Conservation (phyloP, 2,797 vertebrate species). For the Telmatherina bonti region DNA sequence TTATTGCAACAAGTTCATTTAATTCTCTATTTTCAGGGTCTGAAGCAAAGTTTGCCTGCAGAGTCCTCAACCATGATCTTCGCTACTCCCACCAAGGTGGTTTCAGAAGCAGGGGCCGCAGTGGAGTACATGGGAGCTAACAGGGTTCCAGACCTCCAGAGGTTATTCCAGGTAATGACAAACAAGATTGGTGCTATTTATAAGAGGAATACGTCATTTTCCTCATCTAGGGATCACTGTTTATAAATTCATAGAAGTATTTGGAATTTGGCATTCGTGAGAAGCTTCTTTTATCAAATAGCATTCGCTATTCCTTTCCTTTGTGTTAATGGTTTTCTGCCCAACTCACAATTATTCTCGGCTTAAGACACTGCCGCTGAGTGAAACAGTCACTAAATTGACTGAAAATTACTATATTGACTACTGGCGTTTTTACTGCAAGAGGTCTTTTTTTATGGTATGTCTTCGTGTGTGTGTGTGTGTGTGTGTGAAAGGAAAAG, state of each 20-base stretch:
- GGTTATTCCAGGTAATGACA: conserved; percentile 91
- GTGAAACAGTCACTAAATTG: not conserved
- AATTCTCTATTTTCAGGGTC: conserved; percentile 79
- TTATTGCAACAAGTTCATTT: not conserved
- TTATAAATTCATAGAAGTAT: not conserved
- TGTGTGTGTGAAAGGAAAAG: no score
- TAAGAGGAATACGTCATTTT: not conserved
- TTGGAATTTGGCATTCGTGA: not conserved
- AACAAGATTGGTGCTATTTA: not conserved
- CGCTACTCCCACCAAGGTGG: conserved; percentile 88
- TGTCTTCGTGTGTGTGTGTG: no score
- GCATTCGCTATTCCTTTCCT: conserved; percentile 22
- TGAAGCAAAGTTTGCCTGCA: conserved; percentile 83
- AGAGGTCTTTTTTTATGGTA: no score
- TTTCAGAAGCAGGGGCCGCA: conserved; percentile 75
- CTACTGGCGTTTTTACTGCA: conserved; percentile 23
- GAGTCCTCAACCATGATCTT: conserved; percentile 87
- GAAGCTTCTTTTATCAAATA: not conserved
- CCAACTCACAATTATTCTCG: not conserved
- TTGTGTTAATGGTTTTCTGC: conserved; percentile 15
- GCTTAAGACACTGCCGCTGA: not conserved
- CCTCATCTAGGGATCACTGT: not conserved
- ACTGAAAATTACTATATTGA: conserved; percentile 20
- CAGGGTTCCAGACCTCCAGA: conserved; percentile 92
- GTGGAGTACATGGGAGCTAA: conserved; percentile 85